Evolutionary conservation across 2,888 invertebrate species (phyloP).

Genomic region (Caenorhabditis sp.): DNA sequence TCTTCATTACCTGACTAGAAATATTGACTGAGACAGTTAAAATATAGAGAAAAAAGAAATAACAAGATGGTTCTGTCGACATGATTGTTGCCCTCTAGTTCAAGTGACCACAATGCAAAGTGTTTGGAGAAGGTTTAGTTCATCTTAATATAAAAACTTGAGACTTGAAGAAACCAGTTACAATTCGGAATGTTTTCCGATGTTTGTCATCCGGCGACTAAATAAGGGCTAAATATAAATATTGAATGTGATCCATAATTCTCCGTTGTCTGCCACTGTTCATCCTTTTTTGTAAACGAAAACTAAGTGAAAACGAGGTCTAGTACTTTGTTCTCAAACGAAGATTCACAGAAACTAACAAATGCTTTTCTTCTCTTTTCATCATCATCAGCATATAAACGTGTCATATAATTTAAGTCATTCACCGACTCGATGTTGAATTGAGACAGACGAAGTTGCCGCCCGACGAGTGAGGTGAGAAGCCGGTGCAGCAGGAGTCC

Average conservation of each 20-base stretch:
- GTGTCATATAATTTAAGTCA: constrained; percentile 26
- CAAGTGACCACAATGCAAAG: constrained; percentile 13
- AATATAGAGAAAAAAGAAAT: neutral
- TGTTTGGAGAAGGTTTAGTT: constrained; percentile 7
- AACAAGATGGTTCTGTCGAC: neutral
- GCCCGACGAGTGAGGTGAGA: constrained; percentile 64
- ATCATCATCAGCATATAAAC: constrained; percentile 10
- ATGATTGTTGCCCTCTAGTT: constrained; percentile 9
- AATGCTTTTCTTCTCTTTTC: constrained; percentile 31
- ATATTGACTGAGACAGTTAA: constrained; percentile 3
- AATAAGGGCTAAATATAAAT: constrained; percentile 26
- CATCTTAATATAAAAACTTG: constrained; percentile 6
- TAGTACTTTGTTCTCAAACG: constrained; percentile 44
- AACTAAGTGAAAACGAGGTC: constrained; percentile 21
- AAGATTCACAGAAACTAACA: constrained; percentile 38
- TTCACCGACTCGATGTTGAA: neutral
- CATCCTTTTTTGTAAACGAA: neutral
- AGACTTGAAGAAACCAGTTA: constrained; percentile 30
- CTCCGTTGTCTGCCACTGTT: constrained; percentile 16
- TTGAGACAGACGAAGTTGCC: constrained; percentile 70
- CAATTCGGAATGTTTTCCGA: neutral
- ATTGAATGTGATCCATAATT: constrained; percentile 3
- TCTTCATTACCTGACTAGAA: constrained; percentile 38
- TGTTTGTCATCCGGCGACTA: constrained; percentile 12
- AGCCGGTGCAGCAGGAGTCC: constrained; percentile 70